Conservation (phyloP, 2,797 vertebrate genomes). For the Ctenosaura bakeri region DNA sequence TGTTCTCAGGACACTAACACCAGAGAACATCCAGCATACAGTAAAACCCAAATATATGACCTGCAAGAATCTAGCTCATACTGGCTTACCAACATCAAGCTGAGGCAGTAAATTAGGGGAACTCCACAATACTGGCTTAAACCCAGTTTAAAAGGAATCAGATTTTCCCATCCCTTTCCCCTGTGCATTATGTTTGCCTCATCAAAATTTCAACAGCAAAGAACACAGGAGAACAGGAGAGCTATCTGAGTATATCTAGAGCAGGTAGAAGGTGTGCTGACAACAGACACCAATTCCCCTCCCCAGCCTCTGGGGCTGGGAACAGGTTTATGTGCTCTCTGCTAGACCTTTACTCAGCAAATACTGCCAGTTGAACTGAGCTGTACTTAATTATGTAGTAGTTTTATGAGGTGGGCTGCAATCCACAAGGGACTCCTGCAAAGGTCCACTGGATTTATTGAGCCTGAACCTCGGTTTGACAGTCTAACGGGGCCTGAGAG, state of each 20-base stretch:
- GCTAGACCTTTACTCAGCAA: slow-evolving; percentile 65
- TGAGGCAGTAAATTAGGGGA: fast-evolving
- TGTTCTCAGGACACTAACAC: not conserved
- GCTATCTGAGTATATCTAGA: not conserved
- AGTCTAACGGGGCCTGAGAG: slow-evolving; percentile 68
- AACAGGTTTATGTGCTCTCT: slow-evolving; percentile 60
- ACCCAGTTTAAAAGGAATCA: not conserved
- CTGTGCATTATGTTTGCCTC: slow-evolving; percentile 13
- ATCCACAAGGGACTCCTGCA: slow-evolving; percentile 63
- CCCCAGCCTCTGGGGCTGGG: slow-evolving; percentile 36
- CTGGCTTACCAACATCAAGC: not conserved
- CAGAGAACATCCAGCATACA: not conserved
- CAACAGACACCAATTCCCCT: slow-evolving; percentile 43
- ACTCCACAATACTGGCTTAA: not conserved
- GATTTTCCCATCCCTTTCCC: slow-evolving; percentile 20
- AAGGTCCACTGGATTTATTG: slow-evolving; percentile 74
- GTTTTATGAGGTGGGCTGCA: slow-evolving; percentile 77
- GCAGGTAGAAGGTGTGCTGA: slow-evolving; percentile 48
- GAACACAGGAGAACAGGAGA: not conserved
- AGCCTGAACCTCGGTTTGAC: slow-evolving; percentile 61
- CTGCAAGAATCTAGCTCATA: not conserved
- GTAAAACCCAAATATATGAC: not conserved
- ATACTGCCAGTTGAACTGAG: slow-evolving; percentile 67
- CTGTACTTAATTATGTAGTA: slow-evolving; percentile 77
- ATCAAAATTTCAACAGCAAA: fast-evolving